phyloP scores from a whole-genome alignment of 2,113 vertebrate genomes.

The Phainopepla nitens region DNA sequence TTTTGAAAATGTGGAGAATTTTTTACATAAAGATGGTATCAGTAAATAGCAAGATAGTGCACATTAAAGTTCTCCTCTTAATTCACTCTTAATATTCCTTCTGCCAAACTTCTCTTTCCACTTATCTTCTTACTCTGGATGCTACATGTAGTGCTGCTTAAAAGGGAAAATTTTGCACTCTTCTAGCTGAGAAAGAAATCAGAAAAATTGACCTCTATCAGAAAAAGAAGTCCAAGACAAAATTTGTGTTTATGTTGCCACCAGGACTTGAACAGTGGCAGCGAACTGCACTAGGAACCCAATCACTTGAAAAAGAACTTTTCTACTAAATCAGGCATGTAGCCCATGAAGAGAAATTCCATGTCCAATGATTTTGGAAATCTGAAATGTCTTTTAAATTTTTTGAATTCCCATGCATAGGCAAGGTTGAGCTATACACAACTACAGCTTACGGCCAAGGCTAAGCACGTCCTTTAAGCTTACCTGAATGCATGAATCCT shows the following conservation, averaged over 20 bases:
- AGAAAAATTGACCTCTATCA: background rate
- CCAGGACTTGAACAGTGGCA: background rate
- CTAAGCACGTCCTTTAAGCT: background rate
- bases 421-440: background rate
- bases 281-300: background rate
- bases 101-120: background rate
- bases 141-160: background rate
- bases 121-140: background rate
- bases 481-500: background rate
- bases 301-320: background rate
- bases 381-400: background rate
- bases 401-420: accelerated
- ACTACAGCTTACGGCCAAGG: background rate
- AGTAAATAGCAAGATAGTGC: background rate
- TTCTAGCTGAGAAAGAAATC: background rate
- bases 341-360: background rate
- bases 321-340: background rate
- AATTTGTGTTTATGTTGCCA: background rate
- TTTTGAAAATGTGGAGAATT: background rate
- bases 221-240: background rate
- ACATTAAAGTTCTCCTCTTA: background rate
- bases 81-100: background rate
- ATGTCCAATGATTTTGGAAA: background rate
- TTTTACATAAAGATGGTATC: background rate
- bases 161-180: background rate